Base-by-base conservation (phyloP, 2,888 invertebrate genomes). In the Bellardia bayeri region DNA sequence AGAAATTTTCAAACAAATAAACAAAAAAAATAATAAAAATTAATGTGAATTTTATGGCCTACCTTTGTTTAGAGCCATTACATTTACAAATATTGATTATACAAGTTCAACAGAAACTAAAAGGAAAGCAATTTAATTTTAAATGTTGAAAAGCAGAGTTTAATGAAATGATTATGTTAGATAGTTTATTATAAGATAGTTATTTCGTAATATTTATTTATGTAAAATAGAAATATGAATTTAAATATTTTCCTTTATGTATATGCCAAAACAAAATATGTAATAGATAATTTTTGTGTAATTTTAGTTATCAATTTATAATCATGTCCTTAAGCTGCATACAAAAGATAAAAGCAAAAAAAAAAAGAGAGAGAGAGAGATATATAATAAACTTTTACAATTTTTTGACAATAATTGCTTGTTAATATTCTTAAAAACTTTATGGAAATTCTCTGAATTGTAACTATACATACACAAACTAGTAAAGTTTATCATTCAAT, bases 331-430 rank as follows among this genome's bases (percentile, higher is more conserved):
- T 8, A 14, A 54, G 76, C 76, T 51, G 8, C 4, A 13, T 37
- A 56, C 13, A 16, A 16, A 42, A 23, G 37, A 42, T 42, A n/a
- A 42, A 40, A 8, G 64, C n/a, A 16, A 9, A 51, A 9, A 68
- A 6, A 1, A 2, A 45, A 14, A 30, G 30, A 64, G n/a, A 49
- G 23, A 68, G 16, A 7, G 7, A n/a, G 13, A 63, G n/a, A n/a
- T 14, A 56, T 49, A 54, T 66, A 78, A 23, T 37, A 58, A 76
- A 54, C 54, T 79, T 80, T 61, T n/a, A 51, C 68, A 61, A 66
- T 79, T 78, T 40, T 56, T 78, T 54, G 40, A 64, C 37, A 49
- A 78, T 64, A 72, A 14, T 80, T 80, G 61, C 54, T 80, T 85
- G 51, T 68, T 80, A 74, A 85, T 54, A 56, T 75, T 74, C 16